Evolutionary conservation across 2,888 invertebrate species (phyloP).

Genomic region (Amphipyra berbera): DNA sequence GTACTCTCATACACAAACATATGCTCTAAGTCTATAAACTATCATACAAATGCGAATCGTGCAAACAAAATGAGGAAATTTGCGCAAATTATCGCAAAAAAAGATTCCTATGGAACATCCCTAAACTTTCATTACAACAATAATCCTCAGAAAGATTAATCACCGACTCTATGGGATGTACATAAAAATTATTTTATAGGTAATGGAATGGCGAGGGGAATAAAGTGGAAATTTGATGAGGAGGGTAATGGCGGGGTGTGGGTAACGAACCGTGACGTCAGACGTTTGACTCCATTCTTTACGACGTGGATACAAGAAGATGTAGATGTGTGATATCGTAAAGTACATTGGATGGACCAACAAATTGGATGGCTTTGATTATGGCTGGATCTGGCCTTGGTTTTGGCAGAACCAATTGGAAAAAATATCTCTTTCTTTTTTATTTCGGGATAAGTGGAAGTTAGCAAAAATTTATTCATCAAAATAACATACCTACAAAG

Average conservation of each 20-base stretch:
- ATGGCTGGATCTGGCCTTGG: conserved; percentile 10
- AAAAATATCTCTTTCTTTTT: background rate
- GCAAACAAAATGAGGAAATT: conserved; percentile 17
- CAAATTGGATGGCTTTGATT: conserved; percentile 34
- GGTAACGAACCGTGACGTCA: conserved; percentile 76
- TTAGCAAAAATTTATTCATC: no score
- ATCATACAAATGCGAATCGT: no score
- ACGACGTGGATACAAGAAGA: conserved; percentile 48
- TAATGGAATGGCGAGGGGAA: conserved; percentile 65
- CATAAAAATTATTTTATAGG: conserved; percentile 65
- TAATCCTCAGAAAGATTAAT: conserved; percentile 55
- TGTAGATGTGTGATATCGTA: conserved; percentile 33
- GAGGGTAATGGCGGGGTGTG: conserved; percentile 65
- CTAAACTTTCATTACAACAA: conserved; percentile 34
- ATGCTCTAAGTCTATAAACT: no score
- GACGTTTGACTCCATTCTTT: conserved; percentile 66
- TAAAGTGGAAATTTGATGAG: conserved; percentile 78
- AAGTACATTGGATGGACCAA: conserved; percentile 41
- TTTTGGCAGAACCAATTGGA: conserved; percentile 5
- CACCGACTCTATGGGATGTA: conserved; percentile 44
- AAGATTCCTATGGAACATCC: conserved; percentile 4
- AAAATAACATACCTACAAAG: no score
- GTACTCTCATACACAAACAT: no score
- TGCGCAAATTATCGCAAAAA: conserved; percentile 16
- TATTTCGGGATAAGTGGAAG: background rate